phyloP scores from a whole-genome alignment of 2,888 invertebrate species.

The Stomorhina lunata region DNA sequence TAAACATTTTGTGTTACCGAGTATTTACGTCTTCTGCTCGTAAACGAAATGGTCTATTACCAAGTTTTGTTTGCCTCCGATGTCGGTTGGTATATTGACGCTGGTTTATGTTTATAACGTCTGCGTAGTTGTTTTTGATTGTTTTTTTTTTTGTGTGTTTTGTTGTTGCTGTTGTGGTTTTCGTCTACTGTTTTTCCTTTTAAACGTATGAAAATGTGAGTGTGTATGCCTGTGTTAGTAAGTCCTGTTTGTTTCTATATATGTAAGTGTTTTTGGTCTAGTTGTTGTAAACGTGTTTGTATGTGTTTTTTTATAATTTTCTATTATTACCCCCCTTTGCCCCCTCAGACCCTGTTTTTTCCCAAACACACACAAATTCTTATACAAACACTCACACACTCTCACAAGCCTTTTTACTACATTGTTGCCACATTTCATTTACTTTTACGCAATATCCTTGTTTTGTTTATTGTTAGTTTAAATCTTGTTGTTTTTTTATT shows the following conservation, averaged over 20 bases:
- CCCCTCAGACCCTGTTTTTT: neutral
- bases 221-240: neutral
- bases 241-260: constrained; percentile 11
- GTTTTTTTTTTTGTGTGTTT: constrained; percentile 44
- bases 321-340: constrained; percentile 59
- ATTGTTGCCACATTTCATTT: constrained; percentile 66
- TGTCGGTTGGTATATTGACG: constrained; percentile 55
- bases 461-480: constrained; percentile 14
- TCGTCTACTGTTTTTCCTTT: constrained; percentile 48
- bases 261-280: too few relatives aligned
- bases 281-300: constrained; percentile 23
- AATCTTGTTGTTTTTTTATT: constrained; percentile 14
- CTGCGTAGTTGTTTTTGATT: constrained; percentile 63
- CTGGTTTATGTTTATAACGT: constrained; percentile 65
- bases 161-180: constrained; percentile 47
- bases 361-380: neutral
- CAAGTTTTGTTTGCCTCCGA: constrained; percentile 1
- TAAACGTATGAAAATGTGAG: neutral
- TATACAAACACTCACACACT: neutral
- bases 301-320: constrained; percentile 55
- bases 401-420: constrained; percentile 23
- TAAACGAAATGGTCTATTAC: constrained; percentile 44
- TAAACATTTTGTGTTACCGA: constrained; percentile 44
- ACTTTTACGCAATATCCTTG: constrained; percentile 47
- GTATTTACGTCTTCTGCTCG: constrained; percentile 14